Percentiles rank a stretch among this genome's conserved stretches.
Evolutionary conservation across 53 echinoderm and acorn worm genomes (phyloP).

Genomic region (Hippasteria phrygiana): DNA sequence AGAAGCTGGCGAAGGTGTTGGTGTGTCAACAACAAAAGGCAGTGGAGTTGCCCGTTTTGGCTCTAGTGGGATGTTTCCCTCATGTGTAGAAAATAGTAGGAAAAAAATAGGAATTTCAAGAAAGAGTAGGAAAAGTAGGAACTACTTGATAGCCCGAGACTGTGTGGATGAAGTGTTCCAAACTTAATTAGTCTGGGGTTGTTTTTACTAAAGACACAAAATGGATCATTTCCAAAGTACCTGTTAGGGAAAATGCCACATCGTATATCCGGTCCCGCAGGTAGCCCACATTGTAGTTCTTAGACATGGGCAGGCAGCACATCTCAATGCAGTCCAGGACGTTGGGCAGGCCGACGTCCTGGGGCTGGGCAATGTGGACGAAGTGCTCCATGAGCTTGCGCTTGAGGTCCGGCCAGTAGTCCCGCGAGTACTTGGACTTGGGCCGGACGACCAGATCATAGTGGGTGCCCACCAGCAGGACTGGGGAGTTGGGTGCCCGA

Average conservation of each 20-base stretch:
- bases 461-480: constrained; percentile 94
- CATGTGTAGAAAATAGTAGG: no score
- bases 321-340: constrained; percentile 87
- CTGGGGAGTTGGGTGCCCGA: constrained; percentile 96
- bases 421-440: constrained; percentile 78
- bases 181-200: no score
- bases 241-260: constrained; percentile 84
- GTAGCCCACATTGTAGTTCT: constrained; percentile 70
- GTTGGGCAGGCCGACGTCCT: constrained; percentile 86
- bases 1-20: no score
- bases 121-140: no score
- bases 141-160: no score
- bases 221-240: no score
- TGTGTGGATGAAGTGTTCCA: no score
- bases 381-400: constrained; percentile 84
- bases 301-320: constrained; percentile 75
- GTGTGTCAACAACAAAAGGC: no score
- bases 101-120: no score
- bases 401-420: constrained; percentile 92
- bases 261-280: constrained; percentile 92
- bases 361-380: constrained; percentile 87
- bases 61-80: no score
- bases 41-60: no score
- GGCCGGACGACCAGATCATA: constrained; percentile 78
- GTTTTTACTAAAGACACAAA: no score